Evolutionary conservation across 2,888 invertebrate genomes (phyloP), one percentile per base, ranked within the genome.

Genomic region (Lottia scabra): DNA sequence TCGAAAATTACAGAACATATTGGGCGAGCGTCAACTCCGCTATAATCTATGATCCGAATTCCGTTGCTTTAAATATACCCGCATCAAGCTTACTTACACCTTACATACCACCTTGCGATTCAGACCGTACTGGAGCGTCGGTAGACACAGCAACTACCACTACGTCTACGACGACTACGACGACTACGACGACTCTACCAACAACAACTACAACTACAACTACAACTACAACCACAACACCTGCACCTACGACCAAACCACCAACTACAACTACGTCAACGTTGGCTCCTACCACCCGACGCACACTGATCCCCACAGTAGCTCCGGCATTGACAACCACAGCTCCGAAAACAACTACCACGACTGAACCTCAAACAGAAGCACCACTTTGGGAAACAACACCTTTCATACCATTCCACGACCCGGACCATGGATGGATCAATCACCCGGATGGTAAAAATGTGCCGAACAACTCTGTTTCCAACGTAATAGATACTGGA

Each of bases 11-110:
- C 64, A 80, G 69, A 16, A 81, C 77, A 26, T 83, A 77, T 73
- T 85, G 85, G 85, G 78, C 79, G 10, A 79, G 75, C 12, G 80
- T 84, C 10, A 80, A 81, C 63, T 85, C 85, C 2, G 84, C 83
- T 8, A 82, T 85, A n/a, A 78, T 85, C 12, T 79, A 78, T 68
- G 85, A 84, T 70, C 77, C 78, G 26, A 65, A 67, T 23, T 81
- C 82, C 62, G 71, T 67, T 19, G 56, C 65, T 10, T 67, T 72
- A n/a, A 63, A 67, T 65, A 63, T 72, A 67, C 13, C 67, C 69
- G 62, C 71, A 63, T 27, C 38, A 45, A 44, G 65, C 16, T 70
- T 78, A 45, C 64, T 74, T 0, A 76, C 76, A 6, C 74, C 74
- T 19, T 78, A 73, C 75, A 78, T 76, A 63, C 44, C 63, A 23